phyloP scores from a whole-genome alignment of 2,888 invertebrate genomes.

The Agrypnus murinus region DNA sequence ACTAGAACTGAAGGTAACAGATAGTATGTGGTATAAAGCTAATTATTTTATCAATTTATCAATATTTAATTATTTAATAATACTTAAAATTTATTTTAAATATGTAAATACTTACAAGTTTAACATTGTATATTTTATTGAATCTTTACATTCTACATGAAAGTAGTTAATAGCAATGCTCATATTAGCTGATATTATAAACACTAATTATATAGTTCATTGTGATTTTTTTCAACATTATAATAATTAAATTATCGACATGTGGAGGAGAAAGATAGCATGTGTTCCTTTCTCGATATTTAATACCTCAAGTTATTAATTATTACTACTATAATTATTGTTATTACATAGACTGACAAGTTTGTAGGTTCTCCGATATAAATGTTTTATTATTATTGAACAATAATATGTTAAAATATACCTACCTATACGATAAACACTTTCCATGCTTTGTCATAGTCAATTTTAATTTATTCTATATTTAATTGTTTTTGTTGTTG shows the following conservation, averaged over 20 bases:
- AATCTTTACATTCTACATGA: too few relatives aligned
- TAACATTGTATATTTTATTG: too few relatives aligned
- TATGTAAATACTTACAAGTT: too few relatives aligned
- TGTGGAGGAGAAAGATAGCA: background rate
- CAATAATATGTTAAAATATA: constrained; percentile 35
- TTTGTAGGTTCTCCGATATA: constrained; percentile 11
- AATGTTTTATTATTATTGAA: constrained; percentile 25
- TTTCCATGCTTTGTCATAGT: constrained; percentile 46
- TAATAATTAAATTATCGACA: background rate
- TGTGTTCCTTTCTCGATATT: constrained; percentile 2
- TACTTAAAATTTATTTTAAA: too few relatives aligned
- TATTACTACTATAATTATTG: too few relatives aligned
- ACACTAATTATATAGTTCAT: background rate
- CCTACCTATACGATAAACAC: constrained; percentile 32
- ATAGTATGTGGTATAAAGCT: too few relatives aligned
- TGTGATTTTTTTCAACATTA: background rate
- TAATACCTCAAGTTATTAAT: constrained; percentile 21
- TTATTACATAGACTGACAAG: constrained; percentile 15
- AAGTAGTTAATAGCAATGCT: background rate
- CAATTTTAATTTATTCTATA: constrained; percentile 36
- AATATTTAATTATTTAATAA: too few relatives aligned
- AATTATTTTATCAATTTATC: too few relatives aligned
- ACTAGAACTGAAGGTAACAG: too few relatives aligned
- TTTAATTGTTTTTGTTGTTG: constrained; percentile 17
- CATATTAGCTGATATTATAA: constrained; percentile 7